These are phyloP conservation scores for Ophion ventricosus DNA, from an alignment of 2,888 invertebrate genomes.

Conservation along the genomic window DNA sequence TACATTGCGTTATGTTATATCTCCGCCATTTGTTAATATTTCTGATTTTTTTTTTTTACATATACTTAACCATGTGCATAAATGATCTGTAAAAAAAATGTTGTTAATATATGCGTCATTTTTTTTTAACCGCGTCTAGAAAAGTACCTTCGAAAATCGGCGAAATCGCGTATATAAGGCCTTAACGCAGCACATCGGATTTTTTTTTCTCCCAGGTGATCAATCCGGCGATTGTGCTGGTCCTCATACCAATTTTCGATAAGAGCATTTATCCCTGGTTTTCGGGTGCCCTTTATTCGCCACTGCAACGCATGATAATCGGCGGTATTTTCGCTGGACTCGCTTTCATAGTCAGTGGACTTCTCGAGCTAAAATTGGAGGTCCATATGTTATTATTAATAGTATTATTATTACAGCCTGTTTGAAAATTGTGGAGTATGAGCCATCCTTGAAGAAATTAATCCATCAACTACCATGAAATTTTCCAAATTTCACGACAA, in stretches of 20 bases:
- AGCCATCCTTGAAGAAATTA: neutral
- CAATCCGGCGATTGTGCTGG: slow-evolving; percentile 89
- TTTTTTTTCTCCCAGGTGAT: slow-evolving; percentile 84
- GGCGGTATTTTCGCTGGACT: slow-evolving; percentile 89
- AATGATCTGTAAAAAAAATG: too few species aligned
- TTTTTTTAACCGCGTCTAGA: too few species aligned
- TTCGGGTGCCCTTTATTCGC: slow-evolving; percentile 84
- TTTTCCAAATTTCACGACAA: too few species aligned
- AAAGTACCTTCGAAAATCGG: too few species aligned
- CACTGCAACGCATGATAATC: slow-evolving; percentile 90
- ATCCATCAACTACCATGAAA: too few species aligned
- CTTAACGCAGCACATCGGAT: neutral
- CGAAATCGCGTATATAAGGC: too few species aligned
- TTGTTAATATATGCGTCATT: too few species aligned
- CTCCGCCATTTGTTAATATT: too few species aligned
- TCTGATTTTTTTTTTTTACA: too few species aligned
- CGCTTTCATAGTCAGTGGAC: slow-evolving; percentile 87
- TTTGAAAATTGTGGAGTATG: neutral
- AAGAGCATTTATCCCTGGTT: slow-evolving; percentile 85
- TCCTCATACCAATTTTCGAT: slow-evolving; percentile 88
- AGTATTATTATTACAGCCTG: neutral
- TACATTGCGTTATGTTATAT: too few species aligned
- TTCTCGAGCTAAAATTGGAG: slow-evolving; percentile 86
- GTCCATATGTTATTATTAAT: slow-evolving; percentile 77
- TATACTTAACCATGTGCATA: too few species aligned